Evolutionary conservation across 2,113 vertebrate species (phyloP), one percentile per base, ranked within the genome.

Genomic region (Perccottus glenii): DNA sequence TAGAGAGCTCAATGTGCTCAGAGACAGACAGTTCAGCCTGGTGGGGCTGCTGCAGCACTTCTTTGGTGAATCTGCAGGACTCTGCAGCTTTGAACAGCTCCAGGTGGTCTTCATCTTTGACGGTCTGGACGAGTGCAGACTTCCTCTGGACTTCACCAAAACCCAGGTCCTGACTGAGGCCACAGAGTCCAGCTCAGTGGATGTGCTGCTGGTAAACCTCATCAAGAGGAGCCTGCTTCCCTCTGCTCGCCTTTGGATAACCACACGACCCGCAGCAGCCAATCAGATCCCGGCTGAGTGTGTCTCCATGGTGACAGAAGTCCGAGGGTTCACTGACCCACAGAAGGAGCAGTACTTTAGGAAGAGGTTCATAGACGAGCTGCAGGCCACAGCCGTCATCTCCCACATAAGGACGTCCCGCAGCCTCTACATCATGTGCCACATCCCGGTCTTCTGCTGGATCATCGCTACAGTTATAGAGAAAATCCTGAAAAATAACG

Each of bases 391-490:
- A 14, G 47, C 19, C 19, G 19, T 77, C 62, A 56, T 77, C 48
- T 66, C 62, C 67, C 63, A 73, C 63, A 53, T 73, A 40, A 53
- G 53, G 62, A 33, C 9, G 7, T 53, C 63, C 11, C 62, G 32
- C 44, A 73, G 71, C 49, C 71, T 74, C 42, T 16, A 74, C 63
- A 74, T 67, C 49, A 74, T 74, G 71, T 67, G 71, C 49, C 63
- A 73, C 56, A 73, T 66, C 16, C 71, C 72, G 12, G 45, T 75
- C 73, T 75, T 75, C 73, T 75, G 73, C 59, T 75, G 73, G 73
- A 63, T 75, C 73, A 69, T 50, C 8, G 45, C 59, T 3, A 68
- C 51, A 32, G 73, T 75, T 40, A 35, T 81, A 65, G 68, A 80
- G 69, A 47, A 81, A 2, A 1, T 73, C 45, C 5, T 77, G 45